Evolutionary conservation across 2,888 invertebrate genomes (phyloP), one percentile per base, ranked within the genome.

Genomic region (Brenthis daphne): DNA sequence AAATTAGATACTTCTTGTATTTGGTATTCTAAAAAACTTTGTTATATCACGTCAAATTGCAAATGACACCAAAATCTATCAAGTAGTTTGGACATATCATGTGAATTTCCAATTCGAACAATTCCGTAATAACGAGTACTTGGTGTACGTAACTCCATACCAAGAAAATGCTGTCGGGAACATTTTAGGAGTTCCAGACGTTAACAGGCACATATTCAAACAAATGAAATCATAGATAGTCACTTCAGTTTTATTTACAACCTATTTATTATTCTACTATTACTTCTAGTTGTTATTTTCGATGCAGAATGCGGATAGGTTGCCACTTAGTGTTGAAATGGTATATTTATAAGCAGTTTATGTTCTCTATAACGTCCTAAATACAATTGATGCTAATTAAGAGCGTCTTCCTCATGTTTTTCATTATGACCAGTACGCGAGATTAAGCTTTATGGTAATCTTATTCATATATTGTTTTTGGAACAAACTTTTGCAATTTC

Each of bases 351-450:
- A 60, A 60, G 58, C 58, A 48, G 37, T 37, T 2, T 53, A 64
- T 73, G 65, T 67, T 57, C 66, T 24, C 57, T 43, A 8, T 11
- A 47, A 33, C 66, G 50, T 67, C 63, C 57, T 61, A 70, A 53
- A 55, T 60, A 55, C 67, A 70, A 65, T 70, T n/a, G 53, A 56
- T 57, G 73, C 68, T 78, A 77, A 80, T 78, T 76, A 75, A 75
- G 72, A 70, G 51, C 66, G 54, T 69, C 74, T 78, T 77, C 78
- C 74, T 73, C 65, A 65, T 77, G 72, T 76, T 51, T 47, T 33
- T 65, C 20, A 50, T 57, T 65, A 65, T 14, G 33, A 51, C 16
- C 33, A n/a, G 29, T 48, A 29, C 13, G 47, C 29, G 29, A 47
- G 55, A 64, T 20, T 47, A 54, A 20, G n/a, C 13, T 64, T 64